Conservation (phyloP, 2,888 invertebrate genomes). For the Microctonus brassicae region DNA sequence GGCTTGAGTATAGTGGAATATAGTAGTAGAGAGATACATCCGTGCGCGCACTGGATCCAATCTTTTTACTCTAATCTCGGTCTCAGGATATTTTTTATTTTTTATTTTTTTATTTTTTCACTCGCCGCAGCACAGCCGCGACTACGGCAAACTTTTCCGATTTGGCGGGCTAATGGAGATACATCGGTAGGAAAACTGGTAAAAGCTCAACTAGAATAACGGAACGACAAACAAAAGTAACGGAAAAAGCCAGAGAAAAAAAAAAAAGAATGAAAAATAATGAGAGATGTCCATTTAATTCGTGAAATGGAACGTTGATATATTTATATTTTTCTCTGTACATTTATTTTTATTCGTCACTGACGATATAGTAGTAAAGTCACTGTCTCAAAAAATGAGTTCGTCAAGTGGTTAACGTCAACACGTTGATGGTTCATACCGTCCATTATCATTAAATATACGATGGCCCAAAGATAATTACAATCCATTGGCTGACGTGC, state of each 20-base stretch:
- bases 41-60: slow-evolving; percentile 38
- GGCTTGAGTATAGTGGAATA: background rate
- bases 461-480: slow-evolving; percentile 22
- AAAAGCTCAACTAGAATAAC: slow-evolving; percentile 33
- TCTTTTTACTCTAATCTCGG: slow-evolving; percentile 47
- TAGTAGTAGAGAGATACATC: slow-evolving; percentile 1
- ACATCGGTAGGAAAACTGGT: slow-evolving; percentile 36
- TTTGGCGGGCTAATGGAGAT: slow-evolving; percentile 41
- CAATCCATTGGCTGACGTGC: slow-evolving; percentile 16
- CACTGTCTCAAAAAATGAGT: slow-evolving; percentile 1
- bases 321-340: background rate
- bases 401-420: slow-evolving; percentile 2
- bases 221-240: slow-evolving; percentile 27
- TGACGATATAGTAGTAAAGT: background rate
- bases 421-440: slow-evolving; percentile 14
- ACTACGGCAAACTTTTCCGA: slow-evolving; percentile 46
- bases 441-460: slow-evolving; percentile 13
- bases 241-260: background rate
- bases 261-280: background rate
- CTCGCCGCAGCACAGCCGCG: slow-evolving; percentile 33
- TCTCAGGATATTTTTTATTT: slow-evolving; percentile 28
- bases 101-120: slow-evolving; percentile 32
- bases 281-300: background rate
- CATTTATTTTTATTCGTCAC: background rate
- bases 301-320: background rate